These are phyloP conservation scores for Syritta pipiens DNA, from an alignment of 2,888 invertebrate genomes.

Conservation along the genomic window DNA sequence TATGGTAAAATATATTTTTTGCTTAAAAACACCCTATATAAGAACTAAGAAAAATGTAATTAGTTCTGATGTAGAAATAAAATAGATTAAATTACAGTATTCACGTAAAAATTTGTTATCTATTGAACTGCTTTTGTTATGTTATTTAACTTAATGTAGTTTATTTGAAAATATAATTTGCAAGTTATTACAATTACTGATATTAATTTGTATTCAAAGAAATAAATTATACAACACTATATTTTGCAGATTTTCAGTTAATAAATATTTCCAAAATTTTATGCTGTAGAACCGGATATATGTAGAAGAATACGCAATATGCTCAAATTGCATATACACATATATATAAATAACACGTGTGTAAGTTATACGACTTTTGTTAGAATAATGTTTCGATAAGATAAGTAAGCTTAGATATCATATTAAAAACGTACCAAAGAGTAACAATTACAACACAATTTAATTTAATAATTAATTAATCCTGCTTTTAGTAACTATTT, in stretches of 20 bases:
- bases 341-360: constrained; percentile 25
- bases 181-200: constrained; percentile 59
- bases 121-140: constrained; percentile 27
- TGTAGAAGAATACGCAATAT: constrained; percentile 16
- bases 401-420: constrained; percentile 25
- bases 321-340: constrained; percentile 30
- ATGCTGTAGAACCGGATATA: constrained; percentile 40
- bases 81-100: no score
- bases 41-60: constrained; percentile 46
- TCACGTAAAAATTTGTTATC: constrained; percentile 23
- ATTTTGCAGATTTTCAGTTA: constrained; percentile 63
- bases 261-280: constrained; percentile 50
- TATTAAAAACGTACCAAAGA: no score
- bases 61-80: constrained; percentile 29
- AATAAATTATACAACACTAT: constrained; percentile 34
- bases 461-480: no score
- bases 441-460: no score
- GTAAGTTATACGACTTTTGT: no score
- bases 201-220: no score
- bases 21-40: no score
- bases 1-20: constrained; percentile 83
- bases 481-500: no score
- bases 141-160: constrained; percentile 31
- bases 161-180: constrained; percentile 51
- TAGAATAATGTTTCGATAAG: no score